These are phyloP conservation scores for Phaethon lepturus DNA, from an alignment of 2,113 vertebrate genomes.

Conservation along the genomic window DNA sequence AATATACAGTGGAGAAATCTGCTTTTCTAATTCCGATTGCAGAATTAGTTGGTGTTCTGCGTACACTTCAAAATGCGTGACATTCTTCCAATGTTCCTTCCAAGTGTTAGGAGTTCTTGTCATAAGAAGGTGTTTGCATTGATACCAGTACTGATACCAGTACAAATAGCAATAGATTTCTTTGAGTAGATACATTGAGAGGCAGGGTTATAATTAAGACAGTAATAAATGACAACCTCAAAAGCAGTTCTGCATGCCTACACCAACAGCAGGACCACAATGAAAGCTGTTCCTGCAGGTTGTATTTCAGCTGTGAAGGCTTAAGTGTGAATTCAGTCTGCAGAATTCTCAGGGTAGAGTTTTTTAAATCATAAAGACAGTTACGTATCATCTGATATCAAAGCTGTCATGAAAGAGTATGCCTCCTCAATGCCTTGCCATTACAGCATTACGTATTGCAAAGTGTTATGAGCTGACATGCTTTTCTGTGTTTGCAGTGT, in stretches of 20 bases:
- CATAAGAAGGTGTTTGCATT: not conserved
- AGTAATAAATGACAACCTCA: not conserved
- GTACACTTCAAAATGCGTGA: not conserved
- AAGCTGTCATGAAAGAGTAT: not conserved
- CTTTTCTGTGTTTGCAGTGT: not conserved
- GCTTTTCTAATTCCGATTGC: not conserved
- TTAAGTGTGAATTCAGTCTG: not conserved
- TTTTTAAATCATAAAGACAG: not conserved
- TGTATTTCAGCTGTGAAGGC: not conserved
- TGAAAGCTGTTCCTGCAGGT: not conserved
- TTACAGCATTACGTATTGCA: not conserved
- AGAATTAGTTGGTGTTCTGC: not conserved
- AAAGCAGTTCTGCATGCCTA: not conserved
- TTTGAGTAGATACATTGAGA: not conserved
- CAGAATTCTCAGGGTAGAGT: not conserved
- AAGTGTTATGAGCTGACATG: not conserved
- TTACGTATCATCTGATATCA: not conserved
- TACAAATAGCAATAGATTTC: not conserved
- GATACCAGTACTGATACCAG: not conserved
- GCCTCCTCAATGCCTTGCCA: not conserved
- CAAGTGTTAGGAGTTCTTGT: not conserved
- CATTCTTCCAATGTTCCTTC: not conserved
- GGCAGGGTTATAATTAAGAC: not conserved
- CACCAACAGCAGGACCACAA: not conserved
- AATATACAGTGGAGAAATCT: not conserved